These are phyloP conservation scores for Amphipyra tragopoginis DNA, from an alignment of 2,888 invertebrate species.

Conservation along the genomic window DNA sequence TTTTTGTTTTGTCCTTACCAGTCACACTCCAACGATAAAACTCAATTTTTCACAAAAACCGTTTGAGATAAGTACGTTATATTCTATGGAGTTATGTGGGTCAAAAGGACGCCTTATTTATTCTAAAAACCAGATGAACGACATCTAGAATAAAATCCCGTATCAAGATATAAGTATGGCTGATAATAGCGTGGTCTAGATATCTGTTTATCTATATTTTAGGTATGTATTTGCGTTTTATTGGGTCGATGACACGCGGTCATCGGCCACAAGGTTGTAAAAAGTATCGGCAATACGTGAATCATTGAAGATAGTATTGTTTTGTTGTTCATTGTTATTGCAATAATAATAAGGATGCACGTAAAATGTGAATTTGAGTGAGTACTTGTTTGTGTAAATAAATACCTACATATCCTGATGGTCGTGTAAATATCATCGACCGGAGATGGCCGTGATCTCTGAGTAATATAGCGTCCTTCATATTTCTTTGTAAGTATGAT, in stretches of 20 bases:
- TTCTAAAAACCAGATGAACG: conserved; percentile 20
- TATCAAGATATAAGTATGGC: conserved; percentile 21
- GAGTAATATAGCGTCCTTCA: conserved; percentile 6
- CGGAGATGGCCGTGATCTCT: conserved; percentile 32
- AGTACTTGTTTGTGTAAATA: conserved; percentile 8
- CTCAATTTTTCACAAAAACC: conserved; percentile 20
- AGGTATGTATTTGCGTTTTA: conserved; percentile 9
- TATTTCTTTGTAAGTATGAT: background rate
- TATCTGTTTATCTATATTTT: conserved; percentile 2
- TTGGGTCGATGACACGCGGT: conserved; percentile 42
- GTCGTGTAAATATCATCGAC: conserved; percentile 34
- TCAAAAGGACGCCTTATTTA: conserved; percentile 31
- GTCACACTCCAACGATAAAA: too few species aligned
- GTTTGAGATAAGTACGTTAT: too few species aligned
- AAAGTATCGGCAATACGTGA: conserved; percentile 32
- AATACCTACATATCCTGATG: conserved; percentile 19
- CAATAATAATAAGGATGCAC: conserved; percentile 12
- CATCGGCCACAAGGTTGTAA: conserved; percentile 16
- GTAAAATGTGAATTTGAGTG: background rate
- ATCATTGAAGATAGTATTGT: conserved; percentile 37
- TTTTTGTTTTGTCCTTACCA: too few species aligned
- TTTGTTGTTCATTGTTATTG: conserved; percentile 32
- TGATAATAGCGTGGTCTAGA: conserved; percentile 14
- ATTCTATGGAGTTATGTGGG: conserved; percentile 25
- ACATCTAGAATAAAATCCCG: conserved; percentile 23